Evolutionary conservation across 2,797 vertebrate genomes (phyloP).

Genomic region (Pseudopleuronectes americanus): DNA sequence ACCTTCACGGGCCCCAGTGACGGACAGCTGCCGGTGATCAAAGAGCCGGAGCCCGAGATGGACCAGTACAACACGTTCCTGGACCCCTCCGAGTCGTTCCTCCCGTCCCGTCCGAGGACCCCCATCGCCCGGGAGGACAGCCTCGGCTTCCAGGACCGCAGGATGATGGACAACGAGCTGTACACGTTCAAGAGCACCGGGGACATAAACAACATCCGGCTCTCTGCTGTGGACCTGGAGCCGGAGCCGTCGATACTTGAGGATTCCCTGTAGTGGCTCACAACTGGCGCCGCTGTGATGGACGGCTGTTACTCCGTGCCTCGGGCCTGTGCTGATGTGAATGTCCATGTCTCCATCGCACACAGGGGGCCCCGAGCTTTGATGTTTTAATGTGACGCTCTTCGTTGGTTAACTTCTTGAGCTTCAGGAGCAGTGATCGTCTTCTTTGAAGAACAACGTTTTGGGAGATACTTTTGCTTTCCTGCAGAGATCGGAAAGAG

Average conservation of each 20-base stretch:
- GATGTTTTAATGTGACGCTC: slow-evolving; percentile 7
- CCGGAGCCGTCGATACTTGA: slow-evolving; percentile 40
- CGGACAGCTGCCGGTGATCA: slow-evolving; percentile 62
- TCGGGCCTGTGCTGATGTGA: slow-evolving; percentile 18
- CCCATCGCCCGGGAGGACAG: slow-evolving; percentile 78
- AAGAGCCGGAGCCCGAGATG: slow-evolving; percentile 73
- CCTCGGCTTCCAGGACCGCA: slow-evolving; percentile 80
- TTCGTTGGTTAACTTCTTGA: slow-evolving; percentile 5
- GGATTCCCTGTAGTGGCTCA: slow-evolving; percentile 56
- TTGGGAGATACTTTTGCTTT: background rate
- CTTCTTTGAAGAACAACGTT: slow-evolving; percentile 10
- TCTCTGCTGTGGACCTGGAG: slow-evolving; percentile 60
- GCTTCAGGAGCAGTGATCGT: slow-evolving; percentile 25
- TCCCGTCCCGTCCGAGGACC: slow-evolving; percentile 85
- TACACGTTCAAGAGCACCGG: slow-evolving; percentile 86
- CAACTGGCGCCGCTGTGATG: background rate
- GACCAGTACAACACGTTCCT: slow-evolving; percentile 87
- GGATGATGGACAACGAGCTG: slow-evolving; percentile 85
- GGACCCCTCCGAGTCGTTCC: slow-evolving; percentile 77
- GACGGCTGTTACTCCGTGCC: slow-evolving; percentile 24
- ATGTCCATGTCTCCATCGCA: slow-evolving; percentile 36
- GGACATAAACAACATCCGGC: slow-evolving; percentile 74
- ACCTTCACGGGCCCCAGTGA: slow-evolving; percentile 86
- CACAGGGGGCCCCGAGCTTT: slow-evolving; percentile 45
- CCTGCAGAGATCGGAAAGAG: background rate